phyloP scores from a whole-genome alignment of 2,113 vertebrate genomes.

The Istiophorus platypterus region DNA sequence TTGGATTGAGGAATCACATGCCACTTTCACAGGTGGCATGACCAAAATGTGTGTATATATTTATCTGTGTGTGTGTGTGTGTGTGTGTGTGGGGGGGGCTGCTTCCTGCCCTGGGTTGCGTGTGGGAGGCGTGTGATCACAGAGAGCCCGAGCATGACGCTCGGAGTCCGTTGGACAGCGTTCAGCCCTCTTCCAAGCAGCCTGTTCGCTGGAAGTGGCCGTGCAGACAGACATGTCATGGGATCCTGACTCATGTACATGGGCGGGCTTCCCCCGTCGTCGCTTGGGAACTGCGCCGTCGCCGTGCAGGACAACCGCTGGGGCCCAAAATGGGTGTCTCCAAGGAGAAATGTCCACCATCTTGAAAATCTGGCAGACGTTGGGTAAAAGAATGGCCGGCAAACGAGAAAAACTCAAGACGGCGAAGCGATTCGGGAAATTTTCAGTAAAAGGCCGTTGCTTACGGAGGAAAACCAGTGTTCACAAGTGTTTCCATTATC shows the following conservation, averaged over 20 bases:
- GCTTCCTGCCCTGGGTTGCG: conserved; percentile 67
- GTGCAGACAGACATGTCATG: conserved; percentile 58
- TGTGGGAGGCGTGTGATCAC: conserved; percentile 78
- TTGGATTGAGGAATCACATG: conserved; percentile 36
- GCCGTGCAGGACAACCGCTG: conserved; percentile 2
- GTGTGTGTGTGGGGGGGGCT: conserved; percentile 40
- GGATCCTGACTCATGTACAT: conserved; percentile 65
- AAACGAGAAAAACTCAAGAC: background rate
- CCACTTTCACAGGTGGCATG: conserved; percentile 42
- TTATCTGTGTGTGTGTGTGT: conserved; percentile 52
- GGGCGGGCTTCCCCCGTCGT: conserved; percentile 58
- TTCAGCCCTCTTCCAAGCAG: conserved; percentile 63
- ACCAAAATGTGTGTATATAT: conserved; percentile 46
- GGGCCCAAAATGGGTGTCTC: background rate
- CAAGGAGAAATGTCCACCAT: conserved; percentile 17
- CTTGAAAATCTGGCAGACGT: conserved; percentile 17
- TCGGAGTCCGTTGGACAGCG: conserved; percentile 66
- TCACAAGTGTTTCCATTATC: too few species aligned
- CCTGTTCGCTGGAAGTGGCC: conserved; percentile 61
- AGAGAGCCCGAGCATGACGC: conserved; percentile 70
- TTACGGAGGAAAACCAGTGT: background rate
- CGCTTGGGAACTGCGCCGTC: conserved; percentile 31
- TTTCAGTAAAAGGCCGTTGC: background rate
- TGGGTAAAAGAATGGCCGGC: background rate
- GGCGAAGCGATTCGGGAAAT: background rate